These are phyloP conservation scores for Pteropus alecto DNA, from an alignment of 2,113 vertebrate species.

Conservation along the genomic window DNA sequence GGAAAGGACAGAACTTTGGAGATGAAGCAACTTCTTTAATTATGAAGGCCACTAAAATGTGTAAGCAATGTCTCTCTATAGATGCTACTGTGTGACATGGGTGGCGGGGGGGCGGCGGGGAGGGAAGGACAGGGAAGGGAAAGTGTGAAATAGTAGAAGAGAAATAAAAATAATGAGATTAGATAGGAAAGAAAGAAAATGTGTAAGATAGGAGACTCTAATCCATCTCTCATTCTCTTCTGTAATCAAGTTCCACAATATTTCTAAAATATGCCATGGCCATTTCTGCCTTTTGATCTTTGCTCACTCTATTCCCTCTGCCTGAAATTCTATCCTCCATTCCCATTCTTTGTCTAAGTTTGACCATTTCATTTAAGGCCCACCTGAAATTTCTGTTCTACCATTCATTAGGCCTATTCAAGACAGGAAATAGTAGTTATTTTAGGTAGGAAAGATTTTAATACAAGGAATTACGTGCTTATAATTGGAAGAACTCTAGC, in stretches of 20 bases:
- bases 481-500: not conserved
- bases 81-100: not conserved
- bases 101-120: not conserved
- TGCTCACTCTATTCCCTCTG: not conserved
- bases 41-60: not conserved
- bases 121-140: not conserved
- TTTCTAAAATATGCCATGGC: not conserved
- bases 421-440: not conserved
- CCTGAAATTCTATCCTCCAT: not conserved
- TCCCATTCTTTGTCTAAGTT: not conserved
- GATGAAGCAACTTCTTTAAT: not conserved
- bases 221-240: slow-evolving; percentile 13
- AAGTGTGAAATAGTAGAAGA: not conserved
- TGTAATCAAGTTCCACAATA: not conserved
- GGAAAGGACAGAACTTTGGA: slow-evolving; percentile 23
- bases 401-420: not conserved
- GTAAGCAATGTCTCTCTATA: not conserved
- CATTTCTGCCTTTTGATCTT: slow-evolving; percentile 5
- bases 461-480: not conserved
- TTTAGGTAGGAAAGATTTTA: not conserved
- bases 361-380: not conserved
- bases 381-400: slow-evolving; percentile 31
- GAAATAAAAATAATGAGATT: not conserved
- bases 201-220: not conserved
- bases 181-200: slow-evolving; percentile 6